Conservation (phyloP, 2,113 vertebrate species). For the human (Homo sapiens) region DNA sequence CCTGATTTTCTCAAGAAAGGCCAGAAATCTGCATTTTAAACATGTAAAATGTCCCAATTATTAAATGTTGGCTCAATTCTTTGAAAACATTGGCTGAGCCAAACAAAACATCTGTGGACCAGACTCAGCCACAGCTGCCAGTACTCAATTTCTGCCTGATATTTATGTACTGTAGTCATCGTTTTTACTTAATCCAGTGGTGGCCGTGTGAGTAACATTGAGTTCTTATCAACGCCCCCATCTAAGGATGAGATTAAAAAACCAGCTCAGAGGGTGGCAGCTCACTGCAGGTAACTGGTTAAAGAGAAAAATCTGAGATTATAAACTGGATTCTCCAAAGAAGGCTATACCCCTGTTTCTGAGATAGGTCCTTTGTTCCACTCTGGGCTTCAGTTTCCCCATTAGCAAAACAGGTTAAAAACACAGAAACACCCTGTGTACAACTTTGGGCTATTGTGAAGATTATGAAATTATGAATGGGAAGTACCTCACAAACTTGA, state of each 20-base stretch:
- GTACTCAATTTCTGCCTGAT: not conserved
- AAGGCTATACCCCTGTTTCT: not conserved
- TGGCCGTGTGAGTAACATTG: not conserved
- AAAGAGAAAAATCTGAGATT: not conserved
- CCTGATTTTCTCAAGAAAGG: conserved; percentile 52
- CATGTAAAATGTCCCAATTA: conserved; percentile 69
- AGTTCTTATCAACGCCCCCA: not conserved
- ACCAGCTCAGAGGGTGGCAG: not conserved
- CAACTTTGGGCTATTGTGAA: not conserved
- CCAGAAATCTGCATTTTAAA: conserved; percentile 63
- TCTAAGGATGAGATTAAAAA: not conserved
- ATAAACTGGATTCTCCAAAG: not conserved
- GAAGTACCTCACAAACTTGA: not conserved
- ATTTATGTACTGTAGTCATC: not conserved
- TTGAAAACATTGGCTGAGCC: conserved; percentile 70
- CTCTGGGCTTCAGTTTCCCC: not conserved
- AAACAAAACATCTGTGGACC: conserved; percentile 74
- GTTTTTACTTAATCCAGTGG: not conserved
- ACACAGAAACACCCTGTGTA: not conserved
- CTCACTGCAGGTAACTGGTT: not conserved
- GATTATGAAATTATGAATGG: not conserved
- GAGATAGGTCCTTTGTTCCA: not conserved
- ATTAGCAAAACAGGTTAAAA: not conserved
- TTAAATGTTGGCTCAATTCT: conserved; percentile 71
- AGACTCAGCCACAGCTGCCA: conserved; percentile 54